A percentile compares a stretch with the other conserved stretches of the same genome.
Conservation (phyloP, 2,888 invertebrate genomes). For the Xanthia togata region DNA sequence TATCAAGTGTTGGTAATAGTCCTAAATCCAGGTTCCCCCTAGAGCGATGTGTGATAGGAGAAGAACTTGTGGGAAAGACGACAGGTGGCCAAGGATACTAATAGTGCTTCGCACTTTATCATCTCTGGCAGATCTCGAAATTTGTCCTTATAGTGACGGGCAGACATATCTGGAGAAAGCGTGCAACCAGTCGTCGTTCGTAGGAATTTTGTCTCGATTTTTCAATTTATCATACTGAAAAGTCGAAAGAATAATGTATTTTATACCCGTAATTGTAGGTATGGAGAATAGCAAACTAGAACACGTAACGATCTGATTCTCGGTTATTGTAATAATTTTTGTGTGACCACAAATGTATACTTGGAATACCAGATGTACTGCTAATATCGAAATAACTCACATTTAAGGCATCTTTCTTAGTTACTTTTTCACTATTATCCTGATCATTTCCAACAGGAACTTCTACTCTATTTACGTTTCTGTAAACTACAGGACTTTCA, state of each 20-base stretch:
- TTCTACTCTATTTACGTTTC: conserved; percentile 89
- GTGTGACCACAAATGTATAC: background rate
- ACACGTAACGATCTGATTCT: background rate
- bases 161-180: background rate
- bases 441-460: conserved; percentile 92
- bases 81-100: background rate
- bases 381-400: conserved; percentile 64
- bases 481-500: conserved; percentile 72
- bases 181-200: too few species aligned
- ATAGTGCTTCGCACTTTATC: background rate
- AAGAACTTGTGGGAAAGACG: conserved; percentile 18
- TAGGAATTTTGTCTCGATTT: too few species aligned
- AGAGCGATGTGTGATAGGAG: background rate
- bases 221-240: background rate
- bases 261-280: background rate
- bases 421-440: conserved; percentile 86
- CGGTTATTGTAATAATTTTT: background rate
- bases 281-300: background rate
- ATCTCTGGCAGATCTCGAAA: background rate
- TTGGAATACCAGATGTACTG: background rate
- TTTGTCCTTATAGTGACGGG: background rate
- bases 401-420: conserved; percentile 58
- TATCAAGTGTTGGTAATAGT: conserved; percentile 46
- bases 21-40: conserved; percentile 24
- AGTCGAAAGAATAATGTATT: background rate